A percentile compares a stretch with the other conserved stretches of the same genome.
These are phyloP conservation scores for Junco hyemalis DNA, from an alignment of 2,113 vertebrate species.

Conservation along the genomic window DNA sequence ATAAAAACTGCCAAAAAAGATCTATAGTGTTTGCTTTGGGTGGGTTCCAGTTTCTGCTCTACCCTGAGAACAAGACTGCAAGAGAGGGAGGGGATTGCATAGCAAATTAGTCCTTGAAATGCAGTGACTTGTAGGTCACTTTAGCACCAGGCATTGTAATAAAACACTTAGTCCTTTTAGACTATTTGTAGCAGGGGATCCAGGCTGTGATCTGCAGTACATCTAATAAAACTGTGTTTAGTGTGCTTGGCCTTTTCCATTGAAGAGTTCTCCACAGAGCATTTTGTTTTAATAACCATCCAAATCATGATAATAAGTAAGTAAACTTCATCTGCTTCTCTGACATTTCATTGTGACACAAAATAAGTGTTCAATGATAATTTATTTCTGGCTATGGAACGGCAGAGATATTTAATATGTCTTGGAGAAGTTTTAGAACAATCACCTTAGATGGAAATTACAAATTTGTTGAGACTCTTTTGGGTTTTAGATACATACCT, in stretches of 20 bases:
- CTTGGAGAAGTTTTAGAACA: background rate
- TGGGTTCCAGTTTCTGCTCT: background rate
- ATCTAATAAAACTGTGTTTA: background rate
- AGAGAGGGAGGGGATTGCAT: background rate
- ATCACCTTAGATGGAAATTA: background rate
- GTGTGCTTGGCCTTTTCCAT: background rate
- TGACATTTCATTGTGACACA: background rate
- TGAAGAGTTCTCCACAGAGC: background rate
- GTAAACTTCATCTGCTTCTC: background rate
- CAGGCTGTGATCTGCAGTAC: background rate
- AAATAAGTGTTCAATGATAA: background rate
- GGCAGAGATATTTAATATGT: background rate
- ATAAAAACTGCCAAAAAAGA: background rate
- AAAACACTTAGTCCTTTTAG: background rate
- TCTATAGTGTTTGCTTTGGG: conserved; percentile 14
- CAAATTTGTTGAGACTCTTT: background rate
- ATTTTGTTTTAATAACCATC: background rate
- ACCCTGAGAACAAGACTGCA: background rate
- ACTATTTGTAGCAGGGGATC: background rate
- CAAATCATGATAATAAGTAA: background rate
- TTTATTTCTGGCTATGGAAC: background rate
- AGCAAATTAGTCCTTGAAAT: background rate
- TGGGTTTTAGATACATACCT: background rate
- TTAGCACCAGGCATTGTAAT: background rate
- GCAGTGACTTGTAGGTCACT: background rate